Evolutionary conservation across 2,113 vertebrate species (phyloP).

Genomic region (Desmodus rotundus): DNA sequence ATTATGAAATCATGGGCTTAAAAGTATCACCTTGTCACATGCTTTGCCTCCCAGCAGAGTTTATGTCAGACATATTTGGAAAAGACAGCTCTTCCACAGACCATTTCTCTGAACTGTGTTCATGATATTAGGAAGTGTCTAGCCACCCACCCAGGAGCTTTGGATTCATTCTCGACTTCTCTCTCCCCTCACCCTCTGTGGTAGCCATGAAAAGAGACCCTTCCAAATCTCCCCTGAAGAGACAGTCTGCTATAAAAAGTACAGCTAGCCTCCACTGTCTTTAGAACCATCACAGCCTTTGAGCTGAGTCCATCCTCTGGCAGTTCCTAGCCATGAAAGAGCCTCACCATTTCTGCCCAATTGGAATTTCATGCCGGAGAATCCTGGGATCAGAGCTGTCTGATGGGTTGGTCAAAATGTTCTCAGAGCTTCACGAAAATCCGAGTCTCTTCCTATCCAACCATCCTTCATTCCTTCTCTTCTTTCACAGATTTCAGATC

Average conservation of each 20-base stretch:
- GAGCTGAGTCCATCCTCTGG: not conserved
- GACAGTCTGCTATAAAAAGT: not conserved
- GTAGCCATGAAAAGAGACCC: not conserved
- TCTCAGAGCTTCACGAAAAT: not conserved
- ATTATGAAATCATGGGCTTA: conserved; percentile 25
- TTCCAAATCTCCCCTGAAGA: not conserved
- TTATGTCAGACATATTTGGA: conserved; percentile 1
- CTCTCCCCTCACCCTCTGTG: not conserved
- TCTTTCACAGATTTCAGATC: not conserved
- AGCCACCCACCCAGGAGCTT: not conserved
- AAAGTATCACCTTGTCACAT: not conserved
- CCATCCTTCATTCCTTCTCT: not conserved
- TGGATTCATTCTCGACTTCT: not conserved
- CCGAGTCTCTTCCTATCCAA: not conserved
- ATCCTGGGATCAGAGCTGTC: not conserved
- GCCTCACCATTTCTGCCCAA: not conserved
- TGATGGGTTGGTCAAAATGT: not conserved
- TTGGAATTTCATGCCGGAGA: not conserved
- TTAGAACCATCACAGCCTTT: not conserved
- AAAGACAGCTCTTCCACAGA: not conserved
- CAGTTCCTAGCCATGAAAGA: not conserved
- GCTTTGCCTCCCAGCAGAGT: not conserved
- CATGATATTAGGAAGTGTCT: not conserved
- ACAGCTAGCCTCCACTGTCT: not conserved
- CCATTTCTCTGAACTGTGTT: not conserved